Conservation (phyloP, 2,113 vertebrate species). For the Crotalus tigris region DNA sequence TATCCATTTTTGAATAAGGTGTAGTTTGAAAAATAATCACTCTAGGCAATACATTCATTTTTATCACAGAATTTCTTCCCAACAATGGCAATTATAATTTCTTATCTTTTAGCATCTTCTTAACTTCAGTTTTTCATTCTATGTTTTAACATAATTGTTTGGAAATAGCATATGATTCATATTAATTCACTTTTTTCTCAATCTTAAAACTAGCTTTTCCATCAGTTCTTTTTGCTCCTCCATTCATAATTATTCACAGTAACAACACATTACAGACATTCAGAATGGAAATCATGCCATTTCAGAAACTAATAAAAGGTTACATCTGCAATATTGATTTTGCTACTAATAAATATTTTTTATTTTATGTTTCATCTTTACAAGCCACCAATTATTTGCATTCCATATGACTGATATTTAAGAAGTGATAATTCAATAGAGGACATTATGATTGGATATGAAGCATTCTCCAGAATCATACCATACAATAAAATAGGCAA, state of each 20-base stretch:
- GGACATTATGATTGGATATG: not conserved
- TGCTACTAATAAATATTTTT: not conserved
- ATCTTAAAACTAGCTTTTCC: not conserved
- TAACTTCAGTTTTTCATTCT: not conserved
- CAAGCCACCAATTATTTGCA: not conserved
- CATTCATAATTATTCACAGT: not conserved
- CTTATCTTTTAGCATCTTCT: not conserved
- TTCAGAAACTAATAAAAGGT: not conserved
- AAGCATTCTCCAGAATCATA: not conserved
- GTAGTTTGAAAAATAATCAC: not conserved
- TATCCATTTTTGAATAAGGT: not conserved
- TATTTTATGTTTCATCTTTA: not conserved
- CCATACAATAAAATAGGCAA: not conserved
- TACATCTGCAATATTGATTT: not conserved
- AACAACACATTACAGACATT: rapidly evolving
- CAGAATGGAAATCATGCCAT: not conserved
- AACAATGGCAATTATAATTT: not conserved
- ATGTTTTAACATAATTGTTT: not conserved
- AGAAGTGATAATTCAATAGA: not conserved
- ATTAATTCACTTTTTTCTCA: not conserved
- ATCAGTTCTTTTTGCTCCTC: not conserved
- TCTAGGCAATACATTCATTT: not conserved
- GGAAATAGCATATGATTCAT: not conserved
- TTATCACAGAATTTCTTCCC: not conserved
- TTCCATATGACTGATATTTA: not conserved